phyloP scores from a whole-genome alignment of 2,113 vertebrate genomes.

The Entelurus aequoreus region DNA sequence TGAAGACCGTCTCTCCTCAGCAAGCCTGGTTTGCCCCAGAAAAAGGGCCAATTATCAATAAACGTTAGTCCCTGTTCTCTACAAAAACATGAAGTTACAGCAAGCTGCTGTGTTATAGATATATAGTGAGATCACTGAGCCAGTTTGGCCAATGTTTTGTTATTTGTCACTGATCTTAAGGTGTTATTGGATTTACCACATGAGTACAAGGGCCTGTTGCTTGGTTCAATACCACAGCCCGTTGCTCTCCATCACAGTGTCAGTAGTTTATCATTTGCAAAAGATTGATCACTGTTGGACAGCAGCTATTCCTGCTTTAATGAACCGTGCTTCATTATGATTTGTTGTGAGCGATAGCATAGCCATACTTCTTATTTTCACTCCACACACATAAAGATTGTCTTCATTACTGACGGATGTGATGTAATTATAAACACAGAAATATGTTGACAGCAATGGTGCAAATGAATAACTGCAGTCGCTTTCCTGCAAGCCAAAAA shows the following conservation, averaged over 20 bases:
- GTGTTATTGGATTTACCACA: slow-evolving; percentile 17
- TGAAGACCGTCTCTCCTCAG: too few species aligned
- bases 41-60: too few species aligned
- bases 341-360: slow-evolving; percentile 38
- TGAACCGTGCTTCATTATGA: slow-evolving; percentile 54
- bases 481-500: slow-evolving; percentile 11
- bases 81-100: not conserved
- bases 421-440: slow-evolving; percentile 16
- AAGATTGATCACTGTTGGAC: slow-evolving; percentile 55
- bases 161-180: slow-evolving; percentile 8
- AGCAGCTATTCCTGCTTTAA: slow-evolving; percentile 47
- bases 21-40: too few species aligned
- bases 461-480: slow-evolving; percentile 14
- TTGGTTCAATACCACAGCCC: slow-evolving; percentile 20
- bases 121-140: not conserved
- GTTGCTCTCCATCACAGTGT: slow-evolving; percentile 31
- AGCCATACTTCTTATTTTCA: slow-evolving; percentile 42
- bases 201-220: slow-evolving; percentile 28
- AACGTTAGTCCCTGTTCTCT: not conserved
- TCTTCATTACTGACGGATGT: slow-evolving; percentile 51
- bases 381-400: slow-evolving; percentile 30
- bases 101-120: not conserved
- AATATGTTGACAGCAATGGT: slow-evolving; percentile 23
- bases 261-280: slow-evolving; percentile 37
- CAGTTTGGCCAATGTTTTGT: slow-evolving; percentile 10